Evolutionary conservation across 2,888 invertebrate genomes (phyloP).

Genomic region (Caenorhabditis virilis): DNA sequence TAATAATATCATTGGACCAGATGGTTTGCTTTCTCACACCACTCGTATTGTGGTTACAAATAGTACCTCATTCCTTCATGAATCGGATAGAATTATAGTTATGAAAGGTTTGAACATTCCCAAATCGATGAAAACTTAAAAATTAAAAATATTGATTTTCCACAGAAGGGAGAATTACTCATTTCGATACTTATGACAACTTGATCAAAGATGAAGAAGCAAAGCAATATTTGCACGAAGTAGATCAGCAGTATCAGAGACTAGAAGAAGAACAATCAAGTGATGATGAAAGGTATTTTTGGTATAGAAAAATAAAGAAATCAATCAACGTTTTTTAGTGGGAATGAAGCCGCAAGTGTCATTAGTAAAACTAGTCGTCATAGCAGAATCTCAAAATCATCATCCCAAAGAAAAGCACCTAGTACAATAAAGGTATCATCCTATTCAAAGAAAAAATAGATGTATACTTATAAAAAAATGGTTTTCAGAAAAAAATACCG

Average conservation of each 20-base stretch:
- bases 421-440: no score
- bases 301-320: no score
- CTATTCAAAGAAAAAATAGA: slow-evolving; percentile 10
- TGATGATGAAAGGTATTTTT: slow-evolving; percentile 30
- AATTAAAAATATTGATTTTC: no score
- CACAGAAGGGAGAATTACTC: slow-evolving; percentile 48
- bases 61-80: slow-evolving; percentile 88
- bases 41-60: slow-evolving; percentile 93
- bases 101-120: no score
- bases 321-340: slow-evolving; percentile 3
- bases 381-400: no score
- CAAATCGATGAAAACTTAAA: no score
- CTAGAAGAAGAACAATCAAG: slow-evolving; percentile 14
- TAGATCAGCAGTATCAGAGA: no score
- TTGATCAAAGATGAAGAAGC: slow-evolving; percentile 40
- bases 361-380: no score
- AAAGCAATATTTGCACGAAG: slow-evolving; percentile 42
- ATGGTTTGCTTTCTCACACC: slow-evolving; percentile 69
- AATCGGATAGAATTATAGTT: slow-evolving; percentile 88
- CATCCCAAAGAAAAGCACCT: no score
- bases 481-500: slow-evolving; percentile 8
- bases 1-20: slow-evolving; percentile 63
- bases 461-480: no score
- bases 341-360: slow-evolving; percentile 8
- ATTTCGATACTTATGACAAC: slow-evolving; percentile 51